Evolutionary conservation across 1,140 invertebrate genomes (phyloP).

Genomic region (Geopemphigus sp.): DNA sequence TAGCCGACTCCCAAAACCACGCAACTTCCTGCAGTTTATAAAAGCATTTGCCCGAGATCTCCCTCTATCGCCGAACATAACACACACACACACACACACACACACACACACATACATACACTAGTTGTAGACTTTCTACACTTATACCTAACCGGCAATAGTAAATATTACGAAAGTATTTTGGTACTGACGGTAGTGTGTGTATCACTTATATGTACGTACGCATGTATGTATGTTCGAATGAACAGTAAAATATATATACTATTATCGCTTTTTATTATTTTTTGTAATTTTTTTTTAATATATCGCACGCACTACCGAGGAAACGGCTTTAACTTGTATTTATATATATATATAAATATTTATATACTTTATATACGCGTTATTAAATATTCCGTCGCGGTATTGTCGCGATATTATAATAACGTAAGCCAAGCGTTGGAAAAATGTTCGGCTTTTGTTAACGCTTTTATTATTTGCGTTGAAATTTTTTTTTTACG

Average conservation of each 20-base stretch:
- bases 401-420: background rate
- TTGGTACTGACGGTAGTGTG: background rate
- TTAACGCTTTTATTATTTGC: background rate
- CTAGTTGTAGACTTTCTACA: too few relatives aligned
- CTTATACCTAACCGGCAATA: too few relatives aligned
- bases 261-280: background rate
- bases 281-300: background rate
- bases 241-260: background rate
- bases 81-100: background rate
- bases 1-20: background rate
- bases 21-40: background rate
- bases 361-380: constrained; percentile 9
- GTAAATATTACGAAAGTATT: background rate
- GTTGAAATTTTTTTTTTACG: background rate
- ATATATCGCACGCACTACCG: background rate
- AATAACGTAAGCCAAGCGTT: background rate
- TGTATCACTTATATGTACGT: too few relatives aligned
- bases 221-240: background rate
- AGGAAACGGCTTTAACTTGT: background rate
- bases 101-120: too few relatives aligned
- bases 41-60: constrained; percentile 15
- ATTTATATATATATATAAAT: background rate
- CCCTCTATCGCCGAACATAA: background rate
- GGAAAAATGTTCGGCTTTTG: background rate
- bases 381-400: constrained; percentile 5